Base-by-base conservation (phyloP, 2,113 vertebrate genomes). In the Spheniscus mendiculus region DNA sequence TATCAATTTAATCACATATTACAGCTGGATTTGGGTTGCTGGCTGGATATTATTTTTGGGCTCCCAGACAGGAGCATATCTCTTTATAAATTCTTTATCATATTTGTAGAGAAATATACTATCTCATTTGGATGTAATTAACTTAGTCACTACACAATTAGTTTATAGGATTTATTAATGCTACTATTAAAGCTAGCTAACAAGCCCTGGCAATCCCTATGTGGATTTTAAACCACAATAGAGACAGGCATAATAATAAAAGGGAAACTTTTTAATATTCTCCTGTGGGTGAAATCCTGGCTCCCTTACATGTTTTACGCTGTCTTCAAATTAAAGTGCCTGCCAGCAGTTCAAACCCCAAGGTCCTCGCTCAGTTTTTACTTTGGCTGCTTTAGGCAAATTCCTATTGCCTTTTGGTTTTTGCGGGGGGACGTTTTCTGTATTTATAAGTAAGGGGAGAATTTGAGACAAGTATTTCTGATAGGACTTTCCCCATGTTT, bases 121-220 rank as follows among this genome's bases (percentile, higher is more conserved):
- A 72, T 96, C 80, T 97, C 79, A 71, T 94, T 91, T 91, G 72
- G 89, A 74, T 89, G 94, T 95, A 97, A 93, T 97, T 96, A 92
- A 92, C 92, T 92, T 95, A 87, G 89, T 93, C 71, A 63, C 72
- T 86, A 13, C 74, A 53, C 92, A 97, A 89, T 97, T 97, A 93
- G 83, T 95, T 97, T 97, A 95, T 90, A 96, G 94, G 88, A 96
- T 97, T 96, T 96, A 97, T 98, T 98, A 97, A 97, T 96, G 97
- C 90, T 90, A 70, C 95, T 86, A 83, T 97, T 97, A 96, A 97
- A 97, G 92, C 63, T 61, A 89, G 81, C 86, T 98, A 98, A 97
- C 97, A 98, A 97, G 97, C 89, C 87, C 69, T 96, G 89, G 73
- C 82, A 94, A 91, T 97, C 90, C 96, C 96, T 97, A 0, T 38